Conservation (phyloP, 2,797 vertebrate species). For the Chelmon rostratus region DNA sequence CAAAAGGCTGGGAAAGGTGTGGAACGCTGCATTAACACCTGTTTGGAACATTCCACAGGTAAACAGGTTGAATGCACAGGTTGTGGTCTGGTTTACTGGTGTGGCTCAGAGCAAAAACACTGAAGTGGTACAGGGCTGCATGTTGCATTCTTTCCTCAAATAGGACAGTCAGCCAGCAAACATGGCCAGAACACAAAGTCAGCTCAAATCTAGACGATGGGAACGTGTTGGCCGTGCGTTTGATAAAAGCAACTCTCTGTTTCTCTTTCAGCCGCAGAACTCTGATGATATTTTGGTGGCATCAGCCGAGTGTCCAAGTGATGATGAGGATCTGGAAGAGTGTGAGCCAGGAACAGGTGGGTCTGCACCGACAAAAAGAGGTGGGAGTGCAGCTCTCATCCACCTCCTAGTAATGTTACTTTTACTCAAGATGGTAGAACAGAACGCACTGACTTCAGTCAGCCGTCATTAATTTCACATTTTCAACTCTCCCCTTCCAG, state of each 20-base stretch:
- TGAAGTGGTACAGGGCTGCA: conserved; percentile 42
- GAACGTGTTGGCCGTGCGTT: conserved; percentile 33
- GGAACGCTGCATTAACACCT: too few species aligned
- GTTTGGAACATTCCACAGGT: too few species aligned
- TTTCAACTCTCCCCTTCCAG: conserved; percentile 11
- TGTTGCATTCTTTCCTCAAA: conserved; percentile 51
- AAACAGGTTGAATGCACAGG: too few species aligned
- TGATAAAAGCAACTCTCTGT: conserved; percentile 23
- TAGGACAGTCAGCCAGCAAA: conserved; percentile 47
- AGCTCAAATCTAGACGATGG: conserved; percentile 25
- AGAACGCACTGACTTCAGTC: conserved; percentile 4
- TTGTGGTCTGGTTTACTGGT: conserved; percentile 35
- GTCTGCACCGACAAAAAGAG: conserved; percentile 65
- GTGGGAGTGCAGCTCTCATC: conserved; percentile 9
- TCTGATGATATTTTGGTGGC: conserved; percentile 96
- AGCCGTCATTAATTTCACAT: conserved; percentile 26
- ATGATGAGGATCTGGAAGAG: conserved; percentile 96
- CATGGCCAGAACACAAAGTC: conserved; percentile 11
- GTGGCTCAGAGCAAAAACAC: conserved; percentile 57
- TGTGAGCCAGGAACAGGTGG: conserved; percentile 97
- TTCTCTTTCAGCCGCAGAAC: conserved; percentile 85
- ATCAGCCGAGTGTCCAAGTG: conserved; percentile 95
- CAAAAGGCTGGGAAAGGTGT: too few species aligned
- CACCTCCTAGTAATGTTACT: not conserved
- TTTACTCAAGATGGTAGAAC: conserved; percentile 9